A percentile compares a stretch with the other conserved stretches of the same genome.
These are phyloP conservation scores for Spinus pinus DNA, from an alignment of 2,797 vertebrate species.

Conservation along the genomic window DNA sequence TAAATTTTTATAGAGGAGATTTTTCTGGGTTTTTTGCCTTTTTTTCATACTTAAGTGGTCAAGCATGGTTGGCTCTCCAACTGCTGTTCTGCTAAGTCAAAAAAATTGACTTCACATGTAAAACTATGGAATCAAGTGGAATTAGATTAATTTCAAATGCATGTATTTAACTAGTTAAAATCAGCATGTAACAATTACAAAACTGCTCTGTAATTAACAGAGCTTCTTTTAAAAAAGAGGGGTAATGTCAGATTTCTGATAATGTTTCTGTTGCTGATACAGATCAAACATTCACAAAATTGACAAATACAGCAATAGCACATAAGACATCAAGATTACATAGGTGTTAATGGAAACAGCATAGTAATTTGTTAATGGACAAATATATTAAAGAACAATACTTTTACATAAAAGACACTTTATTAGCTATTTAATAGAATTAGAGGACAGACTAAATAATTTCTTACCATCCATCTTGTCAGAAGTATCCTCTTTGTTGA, in stretches of 20 bases:
- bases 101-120: background rate
- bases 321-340: background rate
- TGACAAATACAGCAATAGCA: background rate
- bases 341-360: background rate
- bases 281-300: background rate
- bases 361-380: background rate
- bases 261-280: background rate
- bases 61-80: background rate
- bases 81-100: background rate
- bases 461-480: conserved; percentile 99
- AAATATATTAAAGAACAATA: background rate
- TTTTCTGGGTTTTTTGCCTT: background rate
- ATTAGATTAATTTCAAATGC: background rate
- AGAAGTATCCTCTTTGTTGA: conserved; percentile 96
- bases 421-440: conserved; percentile 19
- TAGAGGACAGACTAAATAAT: conserved; percentile 69
- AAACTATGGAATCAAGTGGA: background rate
- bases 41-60: background rate
- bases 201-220: background rate
- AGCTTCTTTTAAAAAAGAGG: background rate
- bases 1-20: background rate
- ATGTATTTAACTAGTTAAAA: background rate
- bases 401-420: conserved; percentile 5
- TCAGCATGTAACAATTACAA: background rate
- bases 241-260: background rate